Percentiles rank a stretch among this genome's conserved stretches.
phyloP scores from a whole-genome alignment of 2,113 vertebrate species.

The Ciconia boyciana region DNA sequence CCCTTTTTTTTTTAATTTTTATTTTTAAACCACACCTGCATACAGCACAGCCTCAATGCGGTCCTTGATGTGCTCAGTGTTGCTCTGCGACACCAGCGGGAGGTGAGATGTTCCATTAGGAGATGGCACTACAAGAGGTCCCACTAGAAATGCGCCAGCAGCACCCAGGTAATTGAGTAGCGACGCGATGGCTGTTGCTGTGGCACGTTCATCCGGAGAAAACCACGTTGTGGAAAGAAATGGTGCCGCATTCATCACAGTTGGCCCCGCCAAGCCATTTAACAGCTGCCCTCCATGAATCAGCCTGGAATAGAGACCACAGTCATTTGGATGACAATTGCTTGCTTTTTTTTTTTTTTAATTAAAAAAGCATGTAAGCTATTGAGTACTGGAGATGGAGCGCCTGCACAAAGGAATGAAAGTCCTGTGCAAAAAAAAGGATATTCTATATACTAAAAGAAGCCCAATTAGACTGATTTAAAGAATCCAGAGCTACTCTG shows the following conservation, averaged over 20 bases:
- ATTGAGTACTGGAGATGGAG: background rate
- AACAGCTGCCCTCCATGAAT: slow-evolving; percentile 93
- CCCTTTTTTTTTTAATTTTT: rapidly evolving
- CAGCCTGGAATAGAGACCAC: slow-evolving; percentile 72
- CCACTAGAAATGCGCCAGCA: slow-evolving; percentile 86
- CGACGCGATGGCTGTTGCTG: slow-evolving; percentile 90
- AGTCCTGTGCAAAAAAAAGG: background rate
- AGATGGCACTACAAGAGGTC: slow-evolving; percentile 89
- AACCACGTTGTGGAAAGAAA: slow-evolving; percentile 97
- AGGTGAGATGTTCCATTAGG: slow-evolving; percentile 80
- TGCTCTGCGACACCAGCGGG: background rate
- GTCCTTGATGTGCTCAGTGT: slow-evolving; percentile 77
- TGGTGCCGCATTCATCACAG: slow-evolving; percentile 90
- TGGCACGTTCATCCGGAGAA: slow-evolving; percentile 92
- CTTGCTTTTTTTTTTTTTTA: background rate
- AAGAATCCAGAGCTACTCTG: background rate
- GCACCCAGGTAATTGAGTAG: slow-evolving; percentile 88
- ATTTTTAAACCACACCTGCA: slow-evolving; percentile 76
- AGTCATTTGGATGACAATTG: background rate
- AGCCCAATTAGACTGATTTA: background rate
- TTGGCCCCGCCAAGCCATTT: slow-evolving; percentile 93
- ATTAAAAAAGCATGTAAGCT: background rate
- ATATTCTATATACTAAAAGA: background rate
- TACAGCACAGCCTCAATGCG: slow-evolving; percentile 91
- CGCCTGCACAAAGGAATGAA: background rate